Base-by-base conservation (phyloP, 2,888 invertebrate genomes). In the Agonopterix heracliana region DNA sequence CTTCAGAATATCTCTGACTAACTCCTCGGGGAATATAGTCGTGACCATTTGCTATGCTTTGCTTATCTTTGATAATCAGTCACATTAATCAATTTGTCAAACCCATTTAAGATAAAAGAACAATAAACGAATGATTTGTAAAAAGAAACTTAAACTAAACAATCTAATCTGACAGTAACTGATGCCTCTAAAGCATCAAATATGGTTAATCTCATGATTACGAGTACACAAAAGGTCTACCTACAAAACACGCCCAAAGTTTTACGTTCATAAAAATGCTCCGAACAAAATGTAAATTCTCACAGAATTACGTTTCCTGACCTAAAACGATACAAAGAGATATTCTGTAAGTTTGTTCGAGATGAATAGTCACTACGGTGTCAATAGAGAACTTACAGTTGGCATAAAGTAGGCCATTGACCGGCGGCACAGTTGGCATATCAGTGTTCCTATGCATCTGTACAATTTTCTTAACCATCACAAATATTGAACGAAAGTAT, bases 351-450 rank as follows among this genome's bases (percentile, higher is more conserved):
- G 48, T 49, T 36, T 13, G 45, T 38, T 41, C 52, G 48, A 47
- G 49, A 51, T 53, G 48, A 56, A 56, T 51, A 46, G 49, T 47
- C 36, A 49, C 13, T 49, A 50, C 45, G 52, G 44, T 54, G 55
- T 54, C 55, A 56, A 54, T 53, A 54, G 51, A 45, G 38, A 41
- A 40, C 44, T 34, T 38, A 55, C 51, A 49, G 54, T 51, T 49
- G 47, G 36, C 44, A 34, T 41, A 52, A 63, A 58, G 57, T 60
- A 51, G 61, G 53, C 9, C 60, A 53, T 48, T 51, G 59, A 56
- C 60, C 60, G 54, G 7, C 26, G 26, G 26, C 26, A 26, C 26
- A 26, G 49, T 41, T 38, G 50, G 52, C 46, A 26, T 26, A 26
- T 26, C 26, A 26, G 26, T 26, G 26, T 26, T 26, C 17, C 40